Base-by-base conservation (phyloP, 1,140 invertebrate genomes). In the Penaeus vannamei region DNA sequence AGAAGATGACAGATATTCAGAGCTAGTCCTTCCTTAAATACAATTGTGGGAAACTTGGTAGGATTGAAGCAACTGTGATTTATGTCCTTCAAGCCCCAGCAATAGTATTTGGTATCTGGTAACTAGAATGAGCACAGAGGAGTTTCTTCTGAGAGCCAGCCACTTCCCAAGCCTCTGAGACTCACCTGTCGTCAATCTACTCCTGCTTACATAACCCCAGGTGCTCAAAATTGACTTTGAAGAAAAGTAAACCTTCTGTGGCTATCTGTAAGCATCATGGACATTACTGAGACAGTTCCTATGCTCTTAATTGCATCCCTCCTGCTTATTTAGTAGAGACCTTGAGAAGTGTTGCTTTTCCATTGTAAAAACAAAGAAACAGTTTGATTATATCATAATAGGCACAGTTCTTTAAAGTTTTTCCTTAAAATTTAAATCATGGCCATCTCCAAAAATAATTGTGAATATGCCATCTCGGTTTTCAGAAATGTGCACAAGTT, bases 201-300 rank as follows among this genome's bases (percentile, higher is more conserved):
- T 77, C 36, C 59, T 79, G 69, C 85, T 86, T 79, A 59, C 62
- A 79, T 53, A 79, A 80, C 61, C 60, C 76, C 29, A 72, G 76
- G 85, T 86, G 85, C 85, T 86, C 76, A 80, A 86, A 80, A 86
- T 79, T 62, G 29, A 53, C 85, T 61, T 60, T 20, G 80, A 64
- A 23, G 42, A 85, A 66, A 72, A 53, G 66, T 53, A n/a, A 36
- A 53, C 80, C 36, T 32, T 46, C 59, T 53, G 66, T 61, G 60
- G 60, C n/a, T 86, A 64, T 19, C 59, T 61, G 79, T 79, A 62
- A 79, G 42, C 72, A 77, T 86, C 53, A 86, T 59, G 76, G n/a
- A 86, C 42, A 64, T 60, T 86, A 62, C 69, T 79, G 76, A 64
- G 60, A 86, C 61, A 86, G 85, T 86, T 86, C 85, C 85, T 86